phyloP scores from a whole-genome alignment of 2,113 vertebrate genomes.

The Falco punctatus region DNA sequence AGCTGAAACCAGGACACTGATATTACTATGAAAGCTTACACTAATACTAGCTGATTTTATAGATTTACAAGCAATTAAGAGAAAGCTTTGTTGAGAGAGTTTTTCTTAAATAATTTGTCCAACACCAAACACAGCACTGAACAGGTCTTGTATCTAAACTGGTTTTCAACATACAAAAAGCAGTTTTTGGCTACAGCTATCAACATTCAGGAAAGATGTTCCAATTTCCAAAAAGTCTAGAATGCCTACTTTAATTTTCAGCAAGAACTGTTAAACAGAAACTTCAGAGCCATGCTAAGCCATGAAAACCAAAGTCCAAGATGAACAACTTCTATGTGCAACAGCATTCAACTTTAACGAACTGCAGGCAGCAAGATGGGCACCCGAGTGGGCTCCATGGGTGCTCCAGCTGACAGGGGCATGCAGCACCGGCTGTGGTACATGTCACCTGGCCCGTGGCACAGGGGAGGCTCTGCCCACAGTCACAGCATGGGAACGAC shows the following conservation, averaged over 20 bases:
- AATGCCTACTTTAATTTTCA: neutral
- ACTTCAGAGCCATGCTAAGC: neutral
- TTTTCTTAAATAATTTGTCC: neutral
- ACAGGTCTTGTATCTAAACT: accelerated
- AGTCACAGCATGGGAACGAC: accelerated
- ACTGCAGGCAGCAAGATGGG: accelerated
- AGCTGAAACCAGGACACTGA: too few species aligned
- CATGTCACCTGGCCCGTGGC: accelerated
- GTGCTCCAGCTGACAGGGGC: accelerated
- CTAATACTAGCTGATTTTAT: neutral
- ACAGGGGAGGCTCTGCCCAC: neutral
- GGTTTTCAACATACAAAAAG: neutral
- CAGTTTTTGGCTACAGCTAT: neutral
- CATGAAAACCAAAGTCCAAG: neutral
- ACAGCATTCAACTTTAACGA: accelerated
- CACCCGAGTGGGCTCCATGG: accelerated
- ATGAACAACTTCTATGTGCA: accelerated
- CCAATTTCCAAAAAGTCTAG: neutral
- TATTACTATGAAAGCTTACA: neutral
- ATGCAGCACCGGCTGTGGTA: accelerated
- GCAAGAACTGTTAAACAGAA: neutral
- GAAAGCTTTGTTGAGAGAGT: neutral
- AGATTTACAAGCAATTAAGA: neutral
- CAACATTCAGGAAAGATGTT: neutral
- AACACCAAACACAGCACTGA: neutral